Conservation (phyloP, 1,140 invertebrate genomes). For the Bombyx mandarina region DNA sequence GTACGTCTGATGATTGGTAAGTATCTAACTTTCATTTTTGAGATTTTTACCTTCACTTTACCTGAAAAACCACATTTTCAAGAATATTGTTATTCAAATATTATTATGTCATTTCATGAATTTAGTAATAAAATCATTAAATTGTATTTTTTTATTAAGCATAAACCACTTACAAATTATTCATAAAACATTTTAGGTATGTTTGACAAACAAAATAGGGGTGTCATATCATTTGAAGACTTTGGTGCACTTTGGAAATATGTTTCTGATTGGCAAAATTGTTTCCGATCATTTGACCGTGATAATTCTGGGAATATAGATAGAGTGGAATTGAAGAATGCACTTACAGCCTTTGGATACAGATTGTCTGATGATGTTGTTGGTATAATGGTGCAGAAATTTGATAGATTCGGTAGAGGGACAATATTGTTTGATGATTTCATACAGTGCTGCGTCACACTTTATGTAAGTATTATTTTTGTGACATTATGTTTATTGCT, state of each 20-base stretch:
- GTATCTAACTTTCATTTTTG: constrained; percentile 6
- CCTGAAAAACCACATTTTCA: neutral
- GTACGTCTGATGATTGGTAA: constrained; percentile 95
- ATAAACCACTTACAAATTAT: neutral
- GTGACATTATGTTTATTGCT: constrained; percentile 40
- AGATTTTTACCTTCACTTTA: too few relatives aligned
- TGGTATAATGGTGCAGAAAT: constrained; percentile 89
- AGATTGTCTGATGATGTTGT: constrained; percentile 89
- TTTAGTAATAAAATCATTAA: neutral
- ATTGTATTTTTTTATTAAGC: too few relatives aligned
- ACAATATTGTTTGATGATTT: constrained; percentile 98
- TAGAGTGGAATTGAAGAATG: constrained; percentile 88
- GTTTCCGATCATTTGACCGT: constrained; percentile 94
- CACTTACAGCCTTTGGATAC: constrained; percentile 94
- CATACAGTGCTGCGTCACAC: constrained; percentile 94
- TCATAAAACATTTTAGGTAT: constrained; percentile 80
- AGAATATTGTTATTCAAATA: neutral
- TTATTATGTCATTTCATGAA: neutral
- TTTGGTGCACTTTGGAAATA: constrained; percentile 98
- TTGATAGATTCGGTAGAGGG: constrained; percentile 92
- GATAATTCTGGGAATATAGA: constrained; percentile 98
- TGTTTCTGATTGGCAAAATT: constrained; percentile 97
- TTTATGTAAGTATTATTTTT: constrained; percentile 84
- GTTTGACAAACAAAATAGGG: constrained; percentile 94
- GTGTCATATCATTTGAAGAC: constrained; percentile 95